Percentiles rank a stretch among this genome's conserved stretches.
These are phyloP conservation scores for Bursaphelenchus mucronatus DNA, from an alignment of 1,140 invertebrate genomes.

Conservation along the genomic window DNA sequence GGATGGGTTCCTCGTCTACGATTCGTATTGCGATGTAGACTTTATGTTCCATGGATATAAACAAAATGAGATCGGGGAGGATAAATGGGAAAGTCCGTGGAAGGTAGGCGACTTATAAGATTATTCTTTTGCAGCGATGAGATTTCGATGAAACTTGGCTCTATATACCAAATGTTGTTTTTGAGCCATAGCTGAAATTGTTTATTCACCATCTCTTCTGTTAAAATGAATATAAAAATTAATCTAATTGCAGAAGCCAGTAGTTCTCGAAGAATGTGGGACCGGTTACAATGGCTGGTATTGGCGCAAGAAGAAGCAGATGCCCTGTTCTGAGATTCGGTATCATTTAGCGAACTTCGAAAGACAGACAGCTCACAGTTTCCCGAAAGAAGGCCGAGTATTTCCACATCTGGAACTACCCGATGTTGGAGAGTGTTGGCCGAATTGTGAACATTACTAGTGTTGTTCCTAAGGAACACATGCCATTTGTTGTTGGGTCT, in stretches of 20 bases:
- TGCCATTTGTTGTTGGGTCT: too few species aligned
- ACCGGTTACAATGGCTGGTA: constrained; percentile 31
- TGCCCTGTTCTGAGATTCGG: too few species aligned
- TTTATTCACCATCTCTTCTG: background rate
- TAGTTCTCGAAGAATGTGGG: constrained; percentile 34
- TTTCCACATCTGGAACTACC: too few species aligned
- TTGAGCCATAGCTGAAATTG: constrained; percentile 24
- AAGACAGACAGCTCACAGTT: too few species aligned
- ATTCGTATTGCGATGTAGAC: constrained; percentile 33
- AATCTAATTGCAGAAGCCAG: constrained; percentile 1
- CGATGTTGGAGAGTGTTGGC: too few species aligned
- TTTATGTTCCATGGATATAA: constrained; percentile 52
- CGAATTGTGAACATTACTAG: too few species aligned
- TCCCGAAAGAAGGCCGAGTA: too few species aligned
- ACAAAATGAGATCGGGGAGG: constrained; percentile 7
- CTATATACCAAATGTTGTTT: constrained; percentile 7
- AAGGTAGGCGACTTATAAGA: background rate
- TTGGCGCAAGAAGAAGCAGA: constrained; percentile 33
- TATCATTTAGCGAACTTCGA: too few species aligned
- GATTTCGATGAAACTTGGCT: constrained; percentile 25
- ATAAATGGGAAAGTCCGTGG: constrained; percentile 5
- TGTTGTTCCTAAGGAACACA: too few species aligned
- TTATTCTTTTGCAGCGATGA: background rate
- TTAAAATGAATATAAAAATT: too few species aligned
- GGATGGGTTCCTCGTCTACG: constrained; percentile 41